Evolutionary conservation across 1,140 invertebrate species (phyloP).

Genomic region (Oncopodura yosiiana): DNA sequence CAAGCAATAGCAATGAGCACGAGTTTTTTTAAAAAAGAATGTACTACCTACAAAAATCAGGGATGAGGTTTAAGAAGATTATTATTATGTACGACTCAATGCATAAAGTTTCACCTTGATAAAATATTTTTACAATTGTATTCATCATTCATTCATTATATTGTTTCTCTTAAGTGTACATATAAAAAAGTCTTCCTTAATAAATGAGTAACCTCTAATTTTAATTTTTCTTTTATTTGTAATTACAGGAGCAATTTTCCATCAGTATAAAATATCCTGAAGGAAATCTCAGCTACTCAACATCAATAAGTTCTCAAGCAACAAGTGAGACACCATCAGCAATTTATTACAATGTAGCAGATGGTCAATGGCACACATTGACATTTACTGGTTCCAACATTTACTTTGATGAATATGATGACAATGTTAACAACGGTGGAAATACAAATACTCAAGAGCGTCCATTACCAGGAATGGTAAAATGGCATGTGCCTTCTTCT

Average conservation of each 20-base stretch:
- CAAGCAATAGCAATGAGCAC: too few relatives aligned
- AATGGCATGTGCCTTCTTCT: neutral
- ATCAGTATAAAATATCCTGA: slow-evolving; percentile 17
- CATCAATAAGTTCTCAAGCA: neutral
- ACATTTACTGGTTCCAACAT: slow-evolving; percentile 21
- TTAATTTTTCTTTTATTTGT: neutral
- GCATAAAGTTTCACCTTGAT: too few relatives aligned
- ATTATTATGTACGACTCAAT: too few relatives aligned
- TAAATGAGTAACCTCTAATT: too few relatives aligned
- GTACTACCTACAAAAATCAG: too few relatives aligned
- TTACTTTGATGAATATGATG: neutral
- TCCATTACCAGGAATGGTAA: neutral
- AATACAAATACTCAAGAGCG: neutral
- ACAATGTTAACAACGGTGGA: neutral
- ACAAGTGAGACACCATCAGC: neutral
- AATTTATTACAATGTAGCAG: slow-evolving; percentile 15
- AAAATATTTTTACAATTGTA: too few relatives aligned
- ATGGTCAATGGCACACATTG: slow-evolving; percentile 31
- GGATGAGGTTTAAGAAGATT: too few relatives aligned
- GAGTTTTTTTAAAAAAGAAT: too few relatives aligned
- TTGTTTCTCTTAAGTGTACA: too few relatives aligned
- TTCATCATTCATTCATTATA: too few relatives aligned
- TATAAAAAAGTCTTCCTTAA: too few relatives aligned
- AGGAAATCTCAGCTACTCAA: slow-evolving; percentile 25
- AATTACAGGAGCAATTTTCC: slow-evolving; percentile 19